A percentile compares a stretch with the other conserved stretches of the same genome.
Evolutionary conservation across 2,113 vertebrate species (phyloP).

Genomic region (Phaetusa simplex): DNA sequence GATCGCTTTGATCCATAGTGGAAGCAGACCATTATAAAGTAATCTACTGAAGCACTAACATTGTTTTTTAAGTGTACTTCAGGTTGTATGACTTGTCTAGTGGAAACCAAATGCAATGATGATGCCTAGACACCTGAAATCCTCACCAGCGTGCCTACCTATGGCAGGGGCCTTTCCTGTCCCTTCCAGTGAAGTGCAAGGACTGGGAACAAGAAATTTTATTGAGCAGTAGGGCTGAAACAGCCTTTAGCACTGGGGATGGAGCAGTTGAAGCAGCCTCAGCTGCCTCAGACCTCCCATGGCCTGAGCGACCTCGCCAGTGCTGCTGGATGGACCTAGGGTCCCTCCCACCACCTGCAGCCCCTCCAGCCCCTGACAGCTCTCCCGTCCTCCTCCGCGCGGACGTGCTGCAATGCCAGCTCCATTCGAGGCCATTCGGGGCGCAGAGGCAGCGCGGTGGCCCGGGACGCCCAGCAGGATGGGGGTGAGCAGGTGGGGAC

Average conservation of each 20-base stretch:
- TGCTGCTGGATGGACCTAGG: rapidly evolving
- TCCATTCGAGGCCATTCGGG: rapidly evolving
- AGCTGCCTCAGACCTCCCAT: not conserved
- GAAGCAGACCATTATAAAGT: not conserved
- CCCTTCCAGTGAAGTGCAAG: not conserved
- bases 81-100: not conserved
- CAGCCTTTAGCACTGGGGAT: not conserved
- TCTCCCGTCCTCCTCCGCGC: rapidly evolving
- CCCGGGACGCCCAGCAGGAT: rapidly evolving
- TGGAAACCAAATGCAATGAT: not conserved
- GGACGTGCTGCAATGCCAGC: rapidly evolving
- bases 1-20: not conserved
- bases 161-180: not conserved
- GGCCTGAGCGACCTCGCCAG: rapidly evolving
- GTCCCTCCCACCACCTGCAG: not conserved
- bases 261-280: not conserved
- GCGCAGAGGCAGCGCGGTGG: rapidly evolving
- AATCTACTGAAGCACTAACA: not conserved
- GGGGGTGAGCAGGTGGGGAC: not conserved
- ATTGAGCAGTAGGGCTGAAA: not conserved
- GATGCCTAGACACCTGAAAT: not conserved
- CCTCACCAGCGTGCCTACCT: not conserved
- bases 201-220: not conserved
- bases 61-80: not conserved
- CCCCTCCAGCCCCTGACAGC: no score